Percentiles rank a stretch among this genome's conserved stretches.
Evolutionary conservation across 2,113 vertebrate genomes (phyloP).

Genomic region (Theristicus caerulescens): DNA sequence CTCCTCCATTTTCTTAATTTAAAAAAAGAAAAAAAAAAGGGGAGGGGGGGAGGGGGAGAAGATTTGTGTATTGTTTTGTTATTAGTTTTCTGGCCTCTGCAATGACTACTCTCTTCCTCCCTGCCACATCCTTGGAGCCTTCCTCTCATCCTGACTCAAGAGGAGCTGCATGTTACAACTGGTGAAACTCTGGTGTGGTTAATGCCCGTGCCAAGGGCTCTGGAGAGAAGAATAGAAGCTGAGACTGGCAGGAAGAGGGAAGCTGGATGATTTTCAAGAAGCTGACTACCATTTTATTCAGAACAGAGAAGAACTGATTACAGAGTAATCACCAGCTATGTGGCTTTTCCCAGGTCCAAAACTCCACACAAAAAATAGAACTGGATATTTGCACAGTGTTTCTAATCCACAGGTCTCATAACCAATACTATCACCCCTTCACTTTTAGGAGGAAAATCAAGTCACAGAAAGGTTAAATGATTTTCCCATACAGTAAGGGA

Average conservation of each 20-base stretch:
- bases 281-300: constrained; percentile 16
- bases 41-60: too few species aligned
- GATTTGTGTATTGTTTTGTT: background rate
- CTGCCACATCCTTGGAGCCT: background rate
- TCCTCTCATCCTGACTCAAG: background rate
- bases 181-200: constrained; percentile 29
- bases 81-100: background rate
- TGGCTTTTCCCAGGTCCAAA: background rate
- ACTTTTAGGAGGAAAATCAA: background rate
- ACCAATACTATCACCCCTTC: background rate
- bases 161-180: constrained; percentile 43
- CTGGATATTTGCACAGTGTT: background rate
- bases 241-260: constrained; percentile 48
- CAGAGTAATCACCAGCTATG: background rate
- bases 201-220: constrained; percentile 8
- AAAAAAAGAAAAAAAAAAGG: too few species aligned
- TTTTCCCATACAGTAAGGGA: background rate
- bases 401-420: background rate
- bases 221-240: constrained; percentile 9
- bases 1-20: background rate
- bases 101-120: background rate
- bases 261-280: constrained; percentile 56
- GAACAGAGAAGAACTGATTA: constrained; percentile 17
- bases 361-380: background rate
- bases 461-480: background rate